phyloP scores from a whole-genome alignment of 2,113 vertebrate genomes.

The Antechinus flavipes region DNA sequence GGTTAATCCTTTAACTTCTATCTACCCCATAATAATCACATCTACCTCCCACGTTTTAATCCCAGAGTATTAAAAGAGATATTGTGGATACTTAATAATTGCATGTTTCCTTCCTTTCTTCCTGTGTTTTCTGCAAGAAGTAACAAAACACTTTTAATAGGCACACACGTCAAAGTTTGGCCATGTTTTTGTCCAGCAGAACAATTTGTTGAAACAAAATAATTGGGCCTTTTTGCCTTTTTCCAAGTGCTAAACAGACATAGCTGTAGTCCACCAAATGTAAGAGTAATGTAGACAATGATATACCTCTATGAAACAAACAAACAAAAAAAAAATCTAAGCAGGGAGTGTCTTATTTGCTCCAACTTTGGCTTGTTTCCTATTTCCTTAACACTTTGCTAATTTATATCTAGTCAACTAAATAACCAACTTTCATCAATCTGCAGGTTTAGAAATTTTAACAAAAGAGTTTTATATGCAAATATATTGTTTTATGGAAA shows the following conservation, averaged over 20 bases:
- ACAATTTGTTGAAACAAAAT: not conserved
- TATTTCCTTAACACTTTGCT: not conserved
- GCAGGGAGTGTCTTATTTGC: not conserved
- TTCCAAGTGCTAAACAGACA: not conserved
- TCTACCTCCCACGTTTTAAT: not conserved
- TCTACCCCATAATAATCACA: not conserved
- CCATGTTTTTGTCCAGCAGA: not conserved
- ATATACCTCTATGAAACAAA: not conserved
- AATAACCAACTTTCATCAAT: not conserved
- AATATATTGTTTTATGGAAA: not conserved
- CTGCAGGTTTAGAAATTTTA: not conserved
- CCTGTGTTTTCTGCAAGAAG: not conserved
- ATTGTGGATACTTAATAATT: not conserved
- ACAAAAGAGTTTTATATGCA: not conserved
- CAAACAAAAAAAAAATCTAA: not conserved
- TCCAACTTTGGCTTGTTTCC: not conserved
- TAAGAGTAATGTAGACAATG: not conserved
- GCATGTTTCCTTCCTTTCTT: slow-evolving; percentile 1
- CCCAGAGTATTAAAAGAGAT: not conserved
- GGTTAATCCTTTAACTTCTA: not conserved
- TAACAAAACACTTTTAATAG: not conserved
- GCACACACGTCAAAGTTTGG: not conserved
- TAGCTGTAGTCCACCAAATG: not conserved
- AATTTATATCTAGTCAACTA: not conserved
- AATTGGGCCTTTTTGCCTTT: not conserved